Evolutionary conservation across 2,888 invertebrate species (phyloP), one percentile per base, ranked within the genome.

Genomic region (Iselma pallidipennis): DNA sequence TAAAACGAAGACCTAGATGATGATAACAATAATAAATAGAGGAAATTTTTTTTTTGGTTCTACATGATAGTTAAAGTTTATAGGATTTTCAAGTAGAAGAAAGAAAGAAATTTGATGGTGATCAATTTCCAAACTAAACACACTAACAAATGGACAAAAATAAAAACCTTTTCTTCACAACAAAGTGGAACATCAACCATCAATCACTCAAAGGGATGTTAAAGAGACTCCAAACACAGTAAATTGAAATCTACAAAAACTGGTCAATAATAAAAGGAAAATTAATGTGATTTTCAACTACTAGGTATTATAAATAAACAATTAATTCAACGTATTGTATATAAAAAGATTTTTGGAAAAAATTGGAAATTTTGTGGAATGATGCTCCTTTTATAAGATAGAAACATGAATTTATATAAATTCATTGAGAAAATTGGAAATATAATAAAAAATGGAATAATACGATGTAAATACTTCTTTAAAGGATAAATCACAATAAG

Each of bases 111-210:
- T 21, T 10, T 5, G 21, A 10, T 10, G 10, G 10, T 42, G 19
- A 42, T 42, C 19, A 42, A 42, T 21, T 42, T 37, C 16, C 37
- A 55, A 57, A 59, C 55, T 37, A 59, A 65, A 56, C 55, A 61
- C 63, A 49, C 57, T 57, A 58, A 55, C 55, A 49, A 42, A 25
- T 57, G 42, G 52, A 21, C 33, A 42, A 37, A 54, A 37, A 54
- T n/a, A n/a, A 55, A 57, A 42, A 21, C 19, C 42, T 16, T 6
- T 42, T 42, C 42, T 42, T 21, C 21, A 42, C 21, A 42, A 42
- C 42, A 21, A 42, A 42, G 42, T 42, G 42, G 42, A 19, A 42
- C 7, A 42, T 42, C 2, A 21, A 42, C 10, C 42, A 42, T 42
- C n/a, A n/a, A n/a, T n/a, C n/a, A n/a, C n/a, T n/a, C n/a, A n/a